Base-by-base conservation (phyloP, 2,797 vertebrate genomes). In the Chanos chanos region DNA sequence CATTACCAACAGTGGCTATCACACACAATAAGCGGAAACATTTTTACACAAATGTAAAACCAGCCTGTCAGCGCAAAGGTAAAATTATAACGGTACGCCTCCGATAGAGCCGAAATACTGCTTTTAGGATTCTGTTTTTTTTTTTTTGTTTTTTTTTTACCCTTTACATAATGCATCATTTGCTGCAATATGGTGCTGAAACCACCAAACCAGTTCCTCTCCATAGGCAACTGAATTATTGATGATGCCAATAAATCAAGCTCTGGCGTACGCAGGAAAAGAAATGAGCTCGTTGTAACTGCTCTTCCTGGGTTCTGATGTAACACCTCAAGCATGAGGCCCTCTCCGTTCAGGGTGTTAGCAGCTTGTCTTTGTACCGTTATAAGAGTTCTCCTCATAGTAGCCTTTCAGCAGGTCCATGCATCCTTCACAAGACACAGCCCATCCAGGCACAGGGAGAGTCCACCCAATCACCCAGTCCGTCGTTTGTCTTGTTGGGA, bases 1-100 rank as follows among this genome's bases (percentile, higher is more conserved):
- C 67, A 86, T 87, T 84, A 86, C 85, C 85, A 77, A 87, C 82
- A 70, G 67, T 71, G 27, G 48, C 56, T 19, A 44, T 41, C 50
- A 40, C 34, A 40, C 16, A 40, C 8, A 6, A 34, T 13, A 34
- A 3, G 10, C 48, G 40, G 5, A 22, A 19, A 53, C 55, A 41
- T 22, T 28, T 16, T 22, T 18, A 33, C 25, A 10, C 12, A 7
- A 37, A 47, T 22, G 43, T 28, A 56, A 49, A 44, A 22, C 4
- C 3, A 67, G 24, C 27, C 49, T 39, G 31, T 52, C 55, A 58
- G 58, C 49, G 45, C 9, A 18, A 47, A 50, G 49, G 33, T n/a
- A 34, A 21, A 16, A 36, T 22, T 31, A 31, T 34, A 3, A 7
- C 12, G 4, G 9, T 33, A 19, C 19, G 66, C 31, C 31, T 60